Base-by-base conservation (phyloP, 2,113 vertebrate species). In the Otolemur garnettii region DNA sequence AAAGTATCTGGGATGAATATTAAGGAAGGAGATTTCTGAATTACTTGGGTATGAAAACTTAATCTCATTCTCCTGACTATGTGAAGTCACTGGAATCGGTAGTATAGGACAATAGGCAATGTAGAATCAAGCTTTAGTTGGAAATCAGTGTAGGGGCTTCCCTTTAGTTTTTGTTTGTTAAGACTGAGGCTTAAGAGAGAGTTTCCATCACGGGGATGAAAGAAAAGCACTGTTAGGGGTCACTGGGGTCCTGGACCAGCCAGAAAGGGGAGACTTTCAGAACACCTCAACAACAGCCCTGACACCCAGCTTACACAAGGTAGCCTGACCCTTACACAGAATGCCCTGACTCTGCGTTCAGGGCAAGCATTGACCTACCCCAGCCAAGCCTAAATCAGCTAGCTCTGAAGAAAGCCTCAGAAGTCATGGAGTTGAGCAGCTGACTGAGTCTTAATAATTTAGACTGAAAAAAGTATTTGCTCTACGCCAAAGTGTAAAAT, bases 201-300 rank as follows among this genome's bases (percentile, higher is more conserved):
- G 1, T 53, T 35, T 10, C 2, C 19, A 64, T 6, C 42, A 2
- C 8, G 13, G 28, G 0, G 4, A 55, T 17, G 2, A 55, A 26
- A 88, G 18, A 62, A 64, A 60, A 26, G 21, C 19, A 28, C 19
- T 64, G 8, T 6, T 55, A 30, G 19, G 10, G 12, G 21, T 28
- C 22, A 57, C 3, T 87, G 7, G 64, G 22, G 8, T 60, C 62
- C 66, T 55, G 57, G 3, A 17, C 53, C 19, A 22, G 26, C 28
- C 18, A 30, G n/a, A 81, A 81, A 62, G 26, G 35, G 17, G 24
- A 64, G 24, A 26, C 18, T 17, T 33, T 93, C 4, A 2, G 7
- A 60, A 45, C 3, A 69, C 38, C 42, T 50, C 53, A 69, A 0
- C 15, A 60, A 26, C 53, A 59, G 30, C 22, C 11, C 10, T 30